Conservation (phyloP, 2,797 vertebrate species). For the Cossypha caffra region DNA sequence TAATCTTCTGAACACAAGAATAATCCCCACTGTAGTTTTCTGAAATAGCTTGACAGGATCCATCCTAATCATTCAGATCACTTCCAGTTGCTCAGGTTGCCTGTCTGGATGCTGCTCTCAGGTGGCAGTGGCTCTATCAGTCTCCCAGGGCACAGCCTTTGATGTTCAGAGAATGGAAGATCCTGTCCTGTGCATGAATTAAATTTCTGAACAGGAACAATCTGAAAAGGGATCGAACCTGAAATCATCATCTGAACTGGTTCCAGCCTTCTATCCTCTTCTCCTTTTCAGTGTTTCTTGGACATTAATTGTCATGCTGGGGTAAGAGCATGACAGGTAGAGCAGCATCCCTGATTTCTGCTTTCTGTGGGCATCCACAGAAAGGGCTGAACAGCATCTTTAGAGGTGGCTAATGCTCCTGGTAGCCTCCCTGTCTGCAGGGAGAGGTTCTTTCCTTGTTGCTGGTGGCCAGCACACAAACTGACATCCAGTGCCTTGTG, state of each 20-base stretch:
- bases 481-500: conserved; percentile 13
- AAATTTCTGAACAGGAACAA: not conserved
- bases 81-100: not conserved
- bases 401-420: not conserved
- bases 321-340: not conserved
- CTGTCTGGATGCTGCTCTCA: not conserved
- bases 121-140: not conserved
- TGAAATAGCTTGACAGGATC: not conserved
- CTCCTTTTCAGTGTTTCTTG: not conserved
- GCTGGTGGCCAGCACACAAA: not conserved
- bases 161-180: not conserved
- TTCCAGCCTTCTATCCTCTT: not conserved
- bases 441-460: not conserved
- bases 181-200: not conserved
- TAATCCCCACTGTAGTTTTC: not conserved
- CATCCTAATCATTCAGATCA: not conserved
- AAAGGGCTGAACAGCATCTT: not conserved
- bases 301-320: not conserved
- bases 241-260: not conserved
- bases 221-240: not conserved
- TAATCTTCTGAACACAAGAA: conserved; percentile 6
- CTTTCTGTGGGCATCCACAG: fast-evolving
- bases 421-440: not conserved
- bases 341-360: not conserved
- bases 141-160: not conserved